Percentiles rank a stretch among this genome's conserved stretches.
Conservation (phyloP, 2,113 vertebrate genomes). For the Phalacrocorax brasilianus region DNA sequence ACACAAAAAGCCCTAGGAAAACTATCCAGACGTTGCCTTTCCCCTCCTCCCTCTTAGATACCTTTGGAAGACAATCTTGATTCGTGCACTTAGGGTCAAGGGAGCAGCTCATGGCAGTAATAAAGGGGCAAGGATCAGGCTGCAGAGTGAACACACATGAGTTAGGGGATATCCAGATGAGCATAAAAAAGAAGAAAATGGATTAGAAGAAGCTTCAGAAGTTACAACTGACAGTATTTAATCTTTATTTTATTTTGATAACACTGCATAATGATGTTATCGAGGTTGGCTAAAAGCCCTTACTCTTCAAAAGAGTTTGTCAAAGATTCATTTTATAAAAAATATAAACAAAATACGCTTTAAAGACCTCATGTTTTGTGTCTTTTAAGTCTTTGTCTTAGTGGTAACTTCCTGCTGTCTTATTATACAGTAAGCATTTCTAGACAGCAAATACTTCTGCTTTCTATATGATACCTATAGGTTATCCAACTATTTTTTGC, state of each 20-base stretch:
- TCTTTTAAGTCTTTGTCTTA: not conserved
- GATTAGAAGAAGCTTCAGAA: not conserved
- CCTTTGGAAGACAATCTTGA: not conserved
- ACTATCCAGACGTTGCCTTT: not conserved
- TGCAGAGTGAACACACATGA: not conserved
- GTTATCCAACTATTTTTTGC: not conserved
- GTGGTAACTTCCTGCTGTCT: not conserved
- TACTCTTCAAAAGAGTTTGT: not conserved
- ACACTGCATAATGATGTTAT: not conserved
- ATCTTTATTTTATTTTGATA: conserved; percentile 11
- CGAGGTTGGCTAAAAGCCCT: not conserved
- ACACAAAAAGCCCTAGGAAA: not conserved
- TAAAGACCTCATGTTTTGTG: not conserved
- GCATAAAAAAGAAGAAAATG: not conserved
- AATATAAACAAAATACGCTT: not conserved
- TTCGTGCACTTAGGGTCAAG: not conserved
- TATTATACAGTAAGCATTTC: not conserved
- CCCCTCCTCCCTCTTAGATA: not conserved
- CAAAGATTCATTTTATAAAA: not conserved
- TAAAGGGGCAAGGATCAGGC: not conserved
- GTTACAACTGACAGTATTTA: not conserved
- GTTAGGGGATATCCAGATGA: not conserved
- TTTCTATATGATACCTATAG: not conserved
- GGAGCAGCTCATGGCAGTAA: rapidly evolving
- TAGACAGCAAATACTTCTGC: not conserved